phyloP scores from a whole-genome alignment of 23 tunicate genomes.

The Phallusia fumigata region DNA sequence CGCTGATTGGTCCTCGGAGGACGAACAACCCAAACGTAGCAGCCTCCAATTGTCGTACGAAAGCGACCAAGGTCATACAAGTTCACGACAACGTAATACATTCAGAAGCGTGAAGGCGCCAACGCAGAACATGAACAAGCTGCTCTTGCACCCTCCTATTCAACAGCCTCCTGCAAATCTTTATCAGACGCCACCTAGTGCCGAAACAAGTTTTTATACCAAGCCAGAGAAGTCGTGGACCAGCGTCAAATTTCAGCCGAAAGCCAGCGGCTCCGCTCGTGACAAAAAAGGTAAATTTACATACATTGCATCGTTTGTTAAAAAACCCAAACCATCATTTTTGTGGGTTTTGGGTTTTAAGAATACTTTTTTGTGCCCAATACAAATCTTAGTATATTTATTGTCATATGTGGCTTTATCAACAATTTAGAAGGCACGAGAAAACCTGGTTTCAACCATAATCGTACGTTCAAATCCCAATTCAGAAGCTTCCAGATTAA shows the following conservation, averaged over 20 bases:
- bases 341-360: too few species aligned
- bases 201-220: neutral
- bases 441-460: too few species aligned
- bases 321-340: too few species aligned
- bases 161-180: neutral
- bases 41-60: neutral
- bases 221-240: slow-evolving; percentile 14
- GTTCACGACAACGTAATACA: neutral
- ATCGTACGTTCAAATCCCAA: too few species aligned
- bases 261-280: neutral
- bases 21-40: slow-evolving; percentile 7
- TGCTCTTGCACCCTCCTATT: neutral
- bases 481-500: too few species aligned
- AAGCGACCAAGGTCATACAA: slow-evolving; percentile 6
- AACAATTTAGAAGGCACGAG: too few species aligned
- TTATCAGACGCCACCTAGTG: neutral
- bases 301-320: too few species aligned
- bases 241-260: slow-evolving; percentile 8
- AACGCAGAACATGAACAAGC: neutral
- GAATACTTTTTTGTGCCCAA: too few species aligned
- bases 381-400: too few species aligned
- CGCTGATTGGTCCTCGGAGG: slow-evolving; percentile 46
- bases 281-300: neutral
- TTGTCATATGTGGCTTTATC: too few species aligned
- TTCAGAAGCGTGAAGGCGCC: slow-evolving; percentile 12